Percentiles rank a stretch among this genome's conserved stretches.
Evolutionary conservation across 2,113 vertebrate species (phyloP).

Genomic region (Ophiodon elongatus): DNA sequence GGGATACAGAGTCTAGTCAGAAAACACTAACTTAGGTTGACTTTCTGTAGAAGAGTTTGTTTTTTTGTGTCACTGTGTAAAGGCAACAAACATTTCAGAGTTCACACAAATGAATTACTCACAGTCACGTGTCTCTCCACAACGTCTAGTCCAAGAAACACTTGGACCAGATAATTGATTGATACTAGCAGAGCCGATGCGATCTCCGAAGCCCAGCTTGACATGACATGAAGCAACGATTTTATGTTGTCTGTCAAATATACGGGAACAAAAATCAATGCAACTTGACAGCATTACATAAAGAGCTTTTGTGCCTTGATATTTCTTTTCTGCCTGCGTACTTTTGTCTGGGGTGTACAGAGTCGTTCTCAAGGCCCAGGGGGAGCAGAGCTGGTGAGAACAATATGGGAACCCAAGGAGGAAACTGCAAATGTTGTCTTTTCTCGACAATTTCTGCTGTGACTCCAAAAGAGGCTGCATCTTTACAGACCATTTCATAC

Average conservation of each 20-base stretch:
- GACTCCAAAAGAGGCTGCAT: slow-evolving; percentile 77
- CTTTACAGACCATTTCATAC: slow-evolving; percentile 86
- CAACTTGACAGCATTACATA: slow-evolving; percentile 78
- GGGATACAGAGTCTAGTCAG: slow-evolving; percentile 19
- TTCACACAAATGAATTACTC: slow-evolving; percentile 50
- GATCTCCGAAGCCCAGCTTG: slow-evolving; percentile 65
- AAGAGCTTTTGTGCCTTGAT: slow-evolving; percentile 78
- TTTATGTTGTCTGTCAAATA: slow-evolving; percentile 80
- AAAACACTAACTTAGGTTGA: slow-evolving; percentile 29
- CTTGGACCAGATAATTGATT: slow-evolving; percentile 51
- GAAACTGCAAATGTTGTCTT: slow-evolving; percentile 79
- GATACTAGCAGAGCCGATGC: slow-evolving; percentile 47
- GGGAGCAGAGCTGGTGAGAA: slow-evolving; percentile 71
- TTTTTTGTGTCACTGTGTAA: slow-evolving; percentile 46
- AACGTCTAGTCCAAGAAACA: slow-evolving; percentile 53
- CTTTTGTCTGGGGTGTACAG: slow-evolving; percentile 73
- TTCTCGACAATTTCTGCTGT: slow-evolving; percentile 68
- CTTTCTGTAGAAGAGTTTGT: slow-evolving; percentile 32
- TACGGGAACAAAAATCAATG: slow-evolving; percentile 74
- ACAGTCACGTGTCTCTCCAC: slow-evolving; percentile 36
- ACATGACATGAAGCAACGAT: slow-evolving; percentile 74
- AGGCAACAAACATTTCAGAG: slow-evolving; percentile 36
- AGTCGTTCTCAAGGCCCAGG: slow-evolving; percentile 66
- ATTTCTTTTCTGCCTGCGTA: slow-evolving; percentile 74
- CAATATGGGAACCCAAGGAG: slow-evolving; percentile 80